Conservation (phyloP, 64 coral and sea anemone species). For the Pocillopora verrucosa region DNA sequence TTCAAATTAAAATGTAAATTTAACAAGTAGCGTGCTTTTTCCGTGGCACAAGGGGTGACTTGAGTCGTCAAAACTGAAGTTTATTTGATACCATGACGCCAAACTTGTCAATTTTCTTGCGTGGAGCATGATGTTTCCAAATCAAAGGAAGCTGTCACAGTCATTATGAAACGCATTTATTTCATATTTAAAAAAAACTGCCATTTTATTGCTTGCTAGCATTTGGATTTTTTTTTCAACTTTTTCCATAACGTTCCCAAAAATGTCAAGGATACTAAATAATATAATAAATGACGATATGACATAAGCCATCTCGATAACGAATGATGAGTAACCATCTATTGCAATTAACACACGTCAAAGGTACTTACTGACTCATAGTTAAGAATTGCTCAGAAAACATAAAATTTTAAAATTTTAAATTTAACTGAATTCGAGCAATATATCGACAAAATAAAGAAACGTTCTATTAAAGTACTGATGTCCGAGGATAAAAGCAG, state of each 20-base stretch:
- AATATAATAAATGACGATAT: background rate
- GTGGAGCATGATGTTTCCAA: background rate
- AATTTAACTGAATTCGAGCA: background rate
- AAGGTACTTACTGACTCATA: background rate
- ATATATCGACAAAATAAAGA: background rate
- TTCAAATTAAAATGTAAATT: too few species aligned
- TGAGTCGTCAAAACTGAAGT: background rate
- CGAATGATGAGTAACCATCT: background rate
- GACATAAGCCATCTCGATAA: background rate
- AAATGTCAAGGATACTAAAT: background rate
- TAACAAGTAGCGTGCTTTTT: too few species aligned
- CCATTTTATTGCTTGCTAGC: background rate
- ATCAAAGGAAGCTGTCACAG: background rate
- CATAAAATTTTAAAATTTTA: background rate
- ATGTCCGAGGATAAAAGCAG: background rate
- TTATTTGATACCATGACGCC: background rate
- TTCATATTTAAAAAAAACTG: background rate
- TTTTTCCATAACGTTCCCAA: background rate
- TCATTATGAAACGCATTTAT: background rate
- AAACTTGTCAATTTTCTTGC: background rate
- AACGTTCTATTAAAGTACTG: background rate
- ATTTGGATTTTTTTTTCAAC: background rate
- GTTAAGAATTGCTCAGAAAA: background rate
- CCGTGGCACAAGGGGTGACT: background rate
- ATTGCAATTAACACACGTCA: background rate